Evolutionary conservation across 1,140 invertebrate species (phyloP).

Genomic region (Colletes latitarsis): DNA sequence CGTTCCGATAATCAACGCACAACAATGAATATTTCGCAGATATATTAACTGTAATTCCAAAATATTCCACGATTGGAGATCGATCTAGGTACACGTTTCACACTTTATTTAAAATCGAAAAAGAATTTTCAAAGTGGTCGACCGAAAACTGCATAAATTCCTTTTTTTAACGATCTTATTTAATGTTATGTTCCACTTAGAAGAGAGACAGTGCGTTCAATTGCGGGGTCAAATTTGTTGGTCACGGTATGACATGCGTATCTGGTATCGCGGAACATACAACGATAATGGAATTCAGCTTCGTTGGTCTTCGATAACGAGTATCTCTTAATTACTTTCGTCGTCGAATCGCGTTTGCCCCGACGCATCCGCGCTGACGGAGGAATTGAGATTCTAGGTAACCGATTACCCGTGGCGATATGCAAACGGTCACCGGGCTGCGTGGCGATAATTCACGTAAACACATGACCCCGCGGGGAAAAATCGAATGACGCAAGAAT

Average conservation of each 20-base stretch:
- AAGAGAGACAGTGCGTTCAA: too few species aligned
- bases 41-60: too few species aligned
- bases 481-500: constrained; percentile 31
- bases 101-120: too few species aligned
- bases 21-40: too few species aligned
- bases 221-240: too few species aligned
- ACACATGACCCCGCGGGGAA: constrained; percentile 2
- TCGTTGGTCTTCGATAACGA: constrained; percentile 59
- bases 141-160: too few species aligned
- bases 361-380: neutral
- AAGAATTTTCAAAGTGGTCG: too few species aligned
- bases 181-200: too few species aligned
- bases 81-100: too few species aligned
- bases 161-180: too few species aligned
- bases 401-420: neutral
- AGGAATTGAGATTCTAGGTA: neutral
- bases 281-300: constrained; percentile 59
- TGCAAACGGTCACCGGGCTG: neutral
- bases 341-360: neutral
- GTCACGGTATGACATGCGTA: neutral
- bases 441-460: constrained; percentile 14
- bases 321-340: constrained; percentile 47
- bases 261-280: constrained; percentile 1
- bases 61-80: too few species aligned
- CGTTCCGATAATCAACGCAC: too few species aligned